Conservation (phyloP, 2,888 invertebrate species). For the Pasiphila rectangulata region DNA sequence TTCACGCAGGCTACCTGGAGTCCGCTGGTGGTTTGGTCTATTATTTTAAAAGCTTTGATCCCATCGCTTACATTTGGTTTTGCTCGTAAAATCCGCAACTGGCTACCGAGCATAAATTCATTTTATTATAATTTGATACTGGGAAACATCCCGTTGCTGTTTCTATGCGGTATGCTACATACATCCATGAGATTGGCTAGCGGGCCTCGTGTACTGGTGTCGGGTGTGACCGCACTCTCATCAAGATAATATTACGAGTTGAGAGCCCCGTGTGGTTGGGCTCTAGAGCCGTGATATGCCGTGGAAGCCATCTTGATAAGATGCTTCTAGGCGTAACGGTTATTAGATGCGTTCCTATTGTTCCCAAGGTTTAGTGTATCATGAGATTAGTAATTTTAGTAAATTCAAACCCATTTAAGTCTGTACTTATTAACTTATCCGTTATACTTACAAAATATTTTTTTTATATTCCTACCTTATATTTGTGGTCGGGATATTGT, state of each 20-base stretch:
- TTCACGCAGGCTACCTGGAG: neutral
- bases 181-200: slow-evolving; percentile 30
- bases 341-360: slow-evolving; percentile 12
- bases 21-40: neutral
- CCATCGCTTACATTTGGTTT: slow-evolving; percentile 5
- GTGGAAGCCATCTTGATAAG: slow-evolving; percentile 20
- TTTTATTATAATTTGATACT: slow-evolving; percentile 22
- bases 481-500: slow-evolving; percentile 3
- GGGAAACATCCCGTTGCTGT: slow-evolving; percentile 21
- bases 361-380: slow-evolving; percentile 6
- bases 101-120: slow-evolving; percentile 6
- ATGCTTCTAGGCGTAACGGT: slow-evolving; percentile 10
- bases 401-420: too few relatives aligned
- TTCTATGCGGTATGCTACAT: slow-evolving; percentile 8
- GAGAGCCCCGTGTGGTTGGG: slow-evolving; percentile 49
- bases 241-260: slow-evolving; percentile 50
- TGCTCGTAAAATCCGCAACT: slow-evolving; percentile 8
- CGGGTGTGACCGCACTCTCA: slow-evolving; percentile 45
- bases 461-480: too few relatives aligned
- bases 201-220: slow-evolving; percentile 16
- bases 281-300: slow-evolving; percentile 38
- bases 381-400: slow-evolving; percentile 1
- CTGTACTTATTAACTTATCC: too few relatives aligned
- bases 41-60: slow-evolving; percentile 8
- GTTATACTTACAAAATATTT: too few relatives aligned